Conservation (phyloP, 2,888 invertebrate genomes). For the Chalcosyrphus nemorum region DNA sequence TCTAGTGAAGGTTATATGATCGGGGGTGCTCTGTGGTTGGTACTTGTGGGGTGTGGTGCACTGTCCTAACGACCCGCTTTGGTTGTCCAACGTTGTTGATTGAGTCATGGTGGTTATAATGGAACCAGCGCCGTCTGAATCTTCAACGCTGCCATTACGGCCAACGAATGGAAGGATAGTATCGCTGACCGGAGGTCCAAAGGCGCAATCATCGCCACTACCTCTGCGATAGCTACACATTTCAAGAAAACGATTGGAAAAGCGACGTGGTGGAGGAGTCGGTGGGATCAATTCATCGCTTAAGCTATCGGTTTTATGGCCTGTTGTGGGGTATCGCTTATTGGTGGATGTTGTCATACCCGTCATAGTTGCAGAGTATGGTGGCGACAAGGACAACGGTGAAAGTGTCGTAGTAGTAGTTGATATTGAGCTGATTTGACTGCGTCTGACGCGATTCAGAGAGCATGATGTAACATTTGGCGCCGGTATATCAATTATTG, state of each 20-base stretch:
- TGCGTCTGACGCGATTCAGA: constrained; percentile 45
- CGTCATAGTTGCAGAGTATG: constrained; percentile 25
- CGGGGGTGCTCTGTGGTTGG: constrained; percentile 1
- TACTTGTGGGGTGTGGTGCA: constrained; percentile 70
- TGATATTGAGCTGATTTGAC: constrained; percentile 65
- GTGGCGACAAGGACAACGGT: constrained; percentile 62
- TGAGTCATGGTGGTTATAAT: constrained; percentile 77
- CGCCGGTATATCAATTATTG: neutral
- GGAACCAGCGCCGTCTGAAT: constrained; percentile 76
- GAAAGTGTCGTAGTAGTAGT: constrained; percentile 68
- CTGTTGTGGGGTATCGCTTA: constrained; percentile 20
- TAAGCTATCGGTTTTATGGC: constrained; percentile 42
- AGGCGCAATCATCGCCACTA: constrained; percentile 56
- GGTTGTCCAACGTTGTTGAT: constrained; percentile 75
- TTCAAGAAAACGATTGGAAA: constrained; percentile 53
- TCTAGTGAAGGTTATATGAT: constrained; percentile 42
- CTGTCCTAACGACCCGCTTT: constrained; percentile 65
- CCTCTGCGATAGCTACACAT: constrained; percentile 47
- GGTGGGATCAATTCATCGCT: constrained; percentile 85
- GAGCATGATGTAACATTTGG: constrained; percentile 9
- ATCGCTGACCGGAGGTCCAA: constrained; percentile 37
- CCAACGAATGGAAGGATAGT: constrained; percentile 35
- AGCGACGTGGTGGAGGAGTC: constrained; percentile 83
- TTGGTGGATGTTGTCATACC: neutral
- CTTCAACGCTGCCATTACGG: constrained; percentile 76